Evolutionary conservation across 1,140 invertebrate genomes (phyloP).

Genomic region (Aphidius gifuensis): DNA sequence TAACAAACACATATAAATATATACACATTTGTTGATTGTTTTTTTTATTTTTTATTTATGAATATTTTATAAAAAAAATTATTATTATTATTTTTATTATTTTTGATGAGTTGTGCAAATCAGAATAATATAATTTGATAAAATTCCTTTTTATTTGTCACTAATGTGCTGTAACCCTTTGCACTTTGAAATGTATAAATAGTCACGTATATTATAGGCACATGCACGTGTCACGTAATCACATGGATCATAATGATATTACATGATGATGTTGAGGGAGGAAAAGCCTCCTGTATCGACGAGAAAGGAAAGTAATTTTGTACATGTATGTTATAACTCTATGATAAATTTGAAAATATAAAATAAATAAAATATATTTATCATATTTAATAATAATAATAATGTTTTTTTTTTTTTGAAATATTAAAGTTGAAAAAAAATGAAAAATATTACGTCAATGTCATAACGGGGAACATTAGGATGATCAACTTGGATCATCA

Average conservation of each 20-base stretch:
- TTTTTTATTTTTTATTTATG: no score
- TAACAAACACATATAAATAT: no score
- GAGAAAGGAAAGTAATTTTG: conserved; percentile 1
- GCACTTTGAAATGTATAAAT: conserved; percentile 5
- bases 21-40: no score
- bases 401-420: background rate
- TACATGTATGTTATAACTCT: background rate
- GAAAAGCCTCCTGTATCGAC: conserved; percentile 1
- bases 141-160: background rate
- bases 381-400: no score
- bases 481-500: no score
- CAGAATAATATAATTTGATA: no score
- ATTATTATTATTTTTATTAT: no score
- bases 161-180: conserved; percentile 4
- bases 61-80: no score
- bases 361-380: background rate
- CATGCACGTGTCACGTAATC: conserved; percentile 23
- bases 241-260: conserved; percentile 17
- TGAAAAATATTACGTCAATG: background rate
- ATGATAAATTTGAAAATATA: background rate
- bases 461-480: no score
- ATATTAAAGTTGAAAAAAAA: background rate
- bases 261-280: conserved; percentile 2
- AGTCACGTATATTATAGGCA: conserved; percentile 13
- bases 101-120: no score